A percentile compares a stretch with the other conserved stretches of the same genome.
phyloP scores from a whole-genome alignment of 2,888 invertebrate species.

The Andrena marginata region DNA sequence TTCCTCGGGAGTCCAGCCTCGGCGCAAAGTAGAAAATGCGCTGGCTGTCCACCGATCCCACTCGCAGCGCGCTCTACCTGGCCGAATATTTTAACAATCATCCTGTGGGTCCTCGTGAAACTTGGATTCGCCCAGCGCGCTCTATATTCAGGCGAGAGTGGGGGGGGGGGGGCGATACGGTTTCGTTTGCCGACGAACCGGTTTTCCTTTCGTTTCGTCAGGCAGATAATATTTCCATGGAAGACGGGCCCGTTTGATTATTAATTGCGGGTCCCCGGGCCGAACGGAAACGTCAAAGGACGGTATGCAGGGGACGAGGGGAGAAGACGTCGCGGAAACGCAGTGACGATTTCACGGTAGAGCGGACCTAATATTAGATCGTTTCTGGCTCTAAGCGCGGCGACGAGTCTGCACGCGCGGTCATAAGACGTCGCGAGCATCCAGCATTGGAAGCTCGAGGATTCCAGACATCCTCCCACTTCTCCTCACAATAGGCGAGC shows the following conservation, averaged over 20 bases:
- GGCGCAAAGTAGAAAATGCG: conserved; percentile 17
- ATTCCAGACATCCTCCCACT: background rate
- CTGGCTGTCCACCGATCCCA: background rate
- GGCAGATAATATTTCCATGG: background rate
- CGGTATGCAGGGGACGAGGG: background rate
- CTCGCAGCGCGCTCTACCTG: background rate
- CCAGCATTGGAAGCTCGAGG: background rate
- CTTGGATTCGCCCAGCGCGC: background rate
- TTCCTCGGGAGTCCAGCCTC: background rate
- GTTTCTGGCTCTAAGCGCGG: conserved; percentile 16
- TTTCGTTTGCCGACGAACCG: conserved; percentile 7
- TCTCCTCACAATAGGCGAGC: conserved; percentile 39
- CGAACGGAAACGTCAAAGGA: conserved; percentile 11
- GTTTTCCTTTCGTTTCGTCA: conserved; percentile 22
- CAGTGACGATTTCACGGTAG: conserved; percentile 51
- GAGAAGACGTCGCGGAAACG: conserved; percentile 20
- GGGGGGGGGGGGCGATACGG: background rate
- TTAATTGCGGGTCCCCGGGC: background rate
- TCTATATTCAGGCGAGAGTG: too few relatives aligned
- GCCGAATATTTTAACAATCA: background rate
- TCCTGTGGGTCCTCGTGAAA: background rate
- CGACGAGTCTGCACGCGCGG: conserved; percentile 1
- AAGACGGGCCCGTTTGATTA: conserved; percentile 10
- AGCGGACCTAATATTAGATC: conserved; percentile 52
- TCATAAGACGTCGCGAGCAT: background rate